Evolutionary conservation across 2,797 vertebrate genomes (phyloP).

Genomic region (Micromesistius poutassou): DNA sequence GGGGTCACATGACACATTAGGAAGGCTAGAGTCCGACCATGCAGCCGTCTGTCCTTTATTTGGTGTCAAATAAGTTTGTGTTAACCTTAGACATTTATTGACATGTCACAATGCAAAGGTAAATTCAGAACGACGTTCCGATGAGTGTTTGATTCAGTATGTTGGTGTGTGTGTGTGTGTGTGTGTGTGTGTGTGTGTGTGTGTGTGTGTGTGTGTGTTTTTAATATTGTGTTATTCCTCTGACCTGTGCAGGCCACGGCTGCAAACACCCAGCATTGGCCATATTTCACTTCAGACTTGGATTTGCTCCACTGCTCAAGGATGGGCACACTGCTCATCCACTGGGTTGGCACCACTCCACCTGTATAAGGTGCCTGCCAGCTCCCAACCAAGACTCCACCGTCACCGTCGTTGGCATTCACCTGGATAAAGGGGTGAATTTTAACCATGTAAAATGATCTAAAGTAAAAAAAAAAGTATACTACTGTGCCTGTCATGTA

Average conservation of each 20-base stretch:
- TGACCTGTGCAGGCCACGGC: conserved; percentile 89
- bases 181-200: too few species aligned
- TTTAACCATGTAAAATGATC: not conserved
- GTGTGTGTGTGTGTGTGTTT: not conserved
- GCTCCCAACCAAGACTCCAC: conserved; percentile 78
- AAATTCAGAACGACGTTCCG: not conserved
- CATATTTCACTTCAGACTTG: conserved; percentile 79
- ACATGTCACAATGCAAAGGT: not conserved
- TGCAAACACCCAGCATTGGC: conserved; percentile 98
- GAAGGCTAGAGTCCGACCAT: not conserved
- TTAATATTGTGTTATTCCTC: not conserved
- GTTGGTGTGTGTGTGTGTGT: not conserved
- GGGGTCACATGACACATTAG: conserved; percentile 15
- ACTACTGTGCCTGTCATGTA: not conserved
- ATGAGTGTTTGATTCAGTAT: not conserved
- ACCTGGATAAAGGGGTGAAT: conserved; percentile 67
- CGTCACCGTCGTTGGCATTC: conserved; percentile 88
- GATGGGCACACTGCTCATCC: conserved; percentile 91
- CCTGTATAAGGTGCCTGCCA: conserved; percentile 81
- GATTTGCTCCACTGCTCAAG: conserved; percentile 81
- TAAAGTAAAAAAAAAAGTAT: too few species aligned
- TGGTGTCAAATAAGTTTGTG: not conserved
- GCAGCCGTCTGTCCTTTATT: not conserved
- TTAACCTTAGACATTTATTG: not conserved
- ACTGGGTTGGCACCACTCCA: conserved; percentile 78